Conservation (phyloP, 2,113 vertebrate genomes). For the Desmodus rotundus region DNA sequence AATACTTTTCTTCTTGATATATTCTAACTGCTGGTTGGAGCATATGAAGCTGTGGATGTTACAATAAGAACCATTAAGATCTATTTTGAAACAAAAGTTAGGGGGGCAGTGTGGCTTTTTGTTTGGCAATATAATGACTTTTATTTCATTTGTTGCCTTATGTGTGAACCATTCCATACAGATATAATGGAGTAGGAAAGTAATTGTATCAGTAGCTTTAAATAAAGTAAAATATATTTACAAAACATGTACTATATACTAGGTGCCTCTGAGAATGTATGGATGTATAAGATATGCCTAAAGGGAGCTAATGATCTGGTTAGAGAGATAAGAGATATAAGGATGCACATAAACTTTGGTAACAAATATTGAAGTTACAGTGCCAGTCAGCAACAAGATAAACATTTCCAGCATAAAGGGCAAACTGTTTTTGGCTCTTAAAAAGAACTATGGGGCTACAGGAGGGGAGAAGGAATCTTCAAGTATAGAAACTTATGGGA, state of each 20-base stretch:
- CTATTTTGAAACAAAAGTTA: conserved; percentile 40
- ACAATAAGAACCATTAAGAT: background rate
- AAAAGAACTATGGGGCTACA: background rate
- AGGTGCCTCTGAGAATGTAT: background rate
- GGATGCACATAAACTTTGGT: background rate
- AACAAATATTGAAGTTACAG: background rate
- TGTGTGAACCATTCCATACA: background rate
- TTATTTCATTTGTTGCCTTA: conserved; percentile 18
- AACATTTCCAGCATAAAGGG: background rate
- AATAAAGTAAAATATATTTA: conserved; percentile 8
- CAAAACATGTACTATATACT: background rate
- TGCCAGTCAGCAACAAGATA: background rate
- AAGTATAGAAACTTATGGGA: background rate
- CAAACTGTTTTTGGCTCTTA: background rate
- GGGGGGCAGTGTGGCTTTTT: background rate
- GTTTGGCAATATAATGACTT: background rate
- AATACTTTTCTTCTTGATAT: conserved; percentile 36
- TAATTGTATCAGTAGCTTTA: background rate
- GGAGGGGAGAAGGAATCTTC: background rate
- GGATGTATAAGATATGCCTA: background rate
- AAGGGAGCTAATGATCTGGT: background rate
- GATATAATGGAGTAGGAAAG: background rate
- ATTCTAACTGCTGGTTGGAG: conserved; percentile 39
- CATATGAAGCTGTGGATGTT: conserved; percentile 10
- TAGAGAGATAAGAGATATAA: background rate